Conservation (phyloP, 2,888 invertebrate species). For the Macrosiphum euphorbiae region DNA sequence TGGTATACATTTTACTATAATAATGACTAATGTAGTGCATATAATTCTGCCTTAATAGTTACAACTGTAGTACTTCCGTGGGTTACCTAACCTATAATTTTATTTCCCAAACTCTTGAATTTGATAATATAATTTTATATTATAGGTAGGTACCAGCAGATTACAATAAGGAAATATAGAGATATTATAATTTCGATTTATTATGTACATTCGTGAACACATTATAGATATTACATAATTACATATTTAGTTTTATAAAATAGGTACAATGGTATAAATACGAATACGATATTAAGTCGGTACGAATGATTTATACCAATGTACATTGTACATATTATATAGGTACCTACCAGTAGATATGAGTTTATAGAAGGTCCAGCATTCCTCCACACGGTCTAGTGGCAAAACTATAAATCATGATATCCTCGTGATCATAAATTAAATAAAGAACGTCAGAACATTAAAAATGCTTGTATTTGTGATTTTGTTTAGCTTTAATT, state of each 20-base stretch:
- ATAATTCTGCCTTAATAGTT: neutral
- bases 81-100: neutral
- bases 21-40: neutral
- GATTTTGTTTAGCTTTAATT: slow-evolving; percentile 6
- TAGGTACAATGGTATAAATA: neutral
- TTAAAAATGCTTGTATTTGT: neutral
- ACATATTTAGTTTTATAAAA: neutral
- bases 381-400: slow-evolving; percentile 47
- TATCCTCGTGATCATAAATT: slow-evolving; percentile 30
- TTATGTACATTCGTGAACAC: neutral
- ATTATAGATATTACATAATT: neutral
- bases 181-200: neutral
- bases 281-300: slow-evolving; percentile 19
- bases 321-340: neutral
- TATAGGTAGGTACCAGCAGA: neutral
- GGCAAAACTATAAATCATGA: slow-evolving; percentile 56
- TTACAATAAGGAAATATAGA: neutral
- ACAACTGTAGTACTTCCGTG: neutral
- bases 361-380: neutral
- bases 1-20: neutral
- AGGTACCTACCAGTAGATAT: neutral
- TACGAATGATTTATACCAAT: slow-evolving; percentile 37
- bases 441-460: slow-evolving; percentile 18
- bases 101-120: neutral
- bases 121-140: neutral